Evolutionary conservation across 2,888 invertebrate genomes (phyloP), one percentile per base, ranked within the genome.

Genomic region (Trachelus troglodyta): DNA sequence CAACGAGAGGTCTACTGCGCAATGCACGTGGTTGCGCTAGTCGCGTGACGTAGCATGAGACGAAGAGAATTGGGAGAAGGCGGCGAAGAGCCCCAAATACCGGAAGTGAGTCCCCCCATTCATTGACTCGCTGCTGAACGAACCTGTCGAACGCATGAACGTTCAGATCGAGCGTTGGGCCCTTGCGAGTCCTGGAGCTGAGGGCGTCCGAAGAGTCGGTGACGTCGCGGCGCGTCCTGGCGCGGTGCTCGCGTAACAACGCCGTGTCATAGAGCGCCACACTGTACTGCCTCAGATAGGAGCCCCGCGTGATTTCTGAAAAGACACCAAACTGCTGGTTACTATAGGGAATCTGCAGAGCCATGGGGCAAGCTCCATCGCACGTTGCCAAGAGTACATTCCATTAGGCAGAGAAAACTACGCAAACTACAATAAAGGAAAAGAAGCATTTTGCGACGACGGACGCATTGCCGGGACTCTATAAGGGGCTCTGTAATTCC

Each of bases 111-210:
- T 69, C 15, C 33, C 79, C 79, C 69, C 74, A 79, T 76, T 79
- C 75, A n/a, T 69, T 69, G 75, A 75, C 73, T 80, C 77, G 56
- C 69, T 74, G 76, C 74, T 79, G 73, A 79, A 83, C 85, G 77
- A 84, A 87, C 87, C 87, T 87, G 85, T 87, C 87, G 78, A 87
- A 85, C 78, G 87, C 85, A 75, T 83, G 85, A 80, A 87, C 81
- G 81, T 86, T 84, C 78, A 87, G 84, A 83, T 85, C 84, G 80
- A 87, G 80, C 77, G 86, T 83, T 77, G 86, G 79, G 77, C 80
- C 80, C 23, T 77, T 79, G 23, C 83, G 80, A 40, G 15, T 40
- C 40, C 40, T 40, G 15, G 40, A 40, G 6, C 6, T 15, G 40
- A 15, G 15, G 15, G 0, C 40, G 15, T 40, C 37, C 79, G 83